Evolutionary conservation across 2,113 vertebrate genomes (phyloP).

Genomic region (Silurus asotus): DNA sequence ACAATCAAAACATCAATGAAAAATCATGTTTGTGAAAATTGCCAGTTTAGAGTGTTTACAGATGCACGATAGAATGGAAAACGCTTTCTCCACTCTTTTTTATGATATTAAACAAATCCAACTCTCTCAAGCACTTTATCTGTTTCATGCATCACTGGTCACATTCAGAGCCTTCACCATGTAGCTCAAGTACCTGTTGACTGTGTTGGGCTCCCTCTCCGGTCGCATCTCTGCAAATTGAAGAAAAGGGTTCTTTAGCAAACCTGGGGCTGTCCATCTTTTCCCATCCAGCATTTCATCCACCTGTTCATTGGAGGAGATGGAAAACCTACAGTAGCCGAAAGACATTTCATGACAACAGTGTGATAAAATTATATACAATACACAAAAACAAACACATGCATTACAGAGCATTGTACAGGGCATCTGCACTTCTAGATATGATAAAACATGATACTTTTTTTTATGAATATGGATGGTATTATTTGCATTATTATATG

Average conservation of each 20-base stretch:
- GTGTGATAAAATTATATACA: background rate
- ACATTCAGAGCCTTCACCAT: background rate
- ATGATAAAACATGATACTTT: background rate
- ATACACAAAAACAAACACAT: background rate
- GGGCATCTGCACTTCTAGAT: background rate
- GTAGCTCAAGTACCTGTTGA: slow-evolving; percentile 69
- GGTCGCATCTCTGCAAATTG: slow-evolving; percentile 61
- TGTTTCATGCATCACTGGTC: background rate
- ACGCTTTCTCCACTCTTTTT: background rate
- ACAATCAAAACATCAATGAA: background rate
- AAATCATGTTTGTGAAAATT: background rate
- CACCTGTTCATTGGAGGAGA: slow-evolving; percentile 65
- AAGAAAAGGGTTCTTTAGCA: slow-evolving; percentile 68
- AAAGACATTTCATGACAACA: background rate
- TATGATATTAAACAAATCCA: background rate
- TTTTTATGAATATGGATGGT: background rate
- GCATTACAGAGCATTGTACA: background rate
- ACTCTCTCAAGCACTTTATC: background rate
- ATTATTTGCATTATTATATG: background rate
- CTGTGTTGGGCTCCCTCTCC: slow-evolving; percentile 59
- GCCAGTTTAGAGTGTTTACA: background rate
- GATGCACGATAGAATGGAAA: background rate
- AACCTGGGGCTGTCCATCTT: slow-evolving; percentile 65
- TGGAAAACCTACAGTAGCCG: slow-evolving; percentile 64
- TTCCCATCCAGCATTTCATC: slow-evolving; percentile 63